Evolutionary conservation across 2,113 vertebrate genomes (phyloP).

Genomic region (Onychorhynchus coronatus): DNA sequence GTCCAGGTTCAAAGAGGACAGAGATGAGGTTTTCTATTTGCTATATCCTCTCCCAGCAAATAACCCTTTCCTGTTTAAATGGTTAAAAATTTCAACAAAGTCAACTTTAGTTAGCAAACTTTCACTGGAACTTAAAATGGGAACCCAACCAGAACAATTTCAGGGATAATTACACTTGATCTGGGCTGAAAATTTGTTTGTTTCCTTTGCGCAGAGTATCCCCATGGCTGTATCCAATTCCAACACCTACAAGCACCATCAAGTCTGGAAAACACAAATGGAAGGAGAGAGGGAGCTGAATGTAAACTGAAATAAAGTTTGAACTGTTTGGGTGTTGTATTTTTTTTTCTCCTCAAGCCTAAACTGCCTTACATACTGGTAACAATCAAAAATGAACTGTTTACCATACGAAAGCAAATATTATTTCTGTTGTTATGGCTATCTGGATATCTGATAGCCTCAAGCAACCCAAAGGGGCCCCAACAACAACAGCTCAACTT

Average conservation of each 20-base stretch:
- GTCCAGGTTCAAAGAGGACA: not conserved
- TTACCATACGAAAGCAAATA: conserved; percentile 41
- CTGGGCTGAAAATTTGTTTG: not conserved
- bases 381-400: not conserved
- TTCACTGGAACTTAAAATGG: not conserved
- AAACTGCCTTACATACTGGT: not conserved
- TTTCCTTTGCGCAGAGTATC: not conserved
- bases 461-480: not conserved
- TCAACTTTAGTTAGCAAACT: not conserved
- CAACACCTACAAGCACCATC: not conserved
- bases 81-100: not conserved
- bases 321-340: not conserved
- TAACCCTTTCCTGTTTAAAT: not conserved
- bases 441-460: conserved; percentile 22
- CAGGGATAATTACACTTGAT: not conserved
- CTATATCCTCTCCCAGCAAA: not conserved
- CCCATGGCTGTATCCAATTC: not conserved
- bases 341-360: not conserved
- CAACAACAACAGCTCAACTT: conserved; percentile 12
- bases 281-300: not conserved
- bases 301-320: not conserved
- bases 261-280: not conserved
- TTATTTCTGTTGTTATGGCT: conserved; percentile 37
- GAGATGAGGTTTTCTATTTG: not conserved
- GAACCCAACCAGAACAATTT: not conserved